These are phyloP conservation scores for Anser brachyrhynchus DNA, from an alignment of 2,113 vertebrate species.

Conservation along the genomic window DNA sequence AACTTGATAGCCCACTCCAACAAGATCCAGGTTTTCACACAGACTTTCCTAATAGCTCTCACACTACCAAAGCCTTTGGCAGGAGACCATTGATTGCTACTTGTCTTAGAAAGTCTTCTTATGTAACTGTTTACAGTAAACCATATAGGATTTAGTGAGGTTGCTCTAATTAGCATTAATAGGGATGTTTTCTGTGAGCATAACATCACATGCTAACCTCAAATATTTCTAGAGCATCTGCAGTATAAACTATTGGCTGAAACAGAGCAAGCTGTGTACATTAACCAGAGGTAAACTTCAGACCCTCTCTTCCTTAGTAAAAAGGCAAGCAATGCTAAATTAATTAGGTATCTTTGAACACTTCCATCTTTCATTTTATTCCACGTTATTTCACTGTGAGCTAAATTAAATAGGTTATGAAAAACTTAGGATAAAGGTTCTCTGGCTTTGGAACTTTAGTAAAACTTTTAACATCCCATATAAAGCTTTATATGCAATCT, in stretches of 20 bases:
- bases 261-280: neutral
- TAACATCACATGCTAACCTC: neutral
- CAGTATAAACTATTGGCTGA: neutral
- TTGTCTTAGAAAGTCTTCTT: neutral
- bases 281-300: neutral
- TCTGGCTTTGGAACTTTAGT: neutral
- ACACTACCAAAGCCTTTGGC: neutral
- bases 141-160: neutral
- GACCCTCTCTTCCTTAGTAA: neutral
- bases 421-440: neutral
- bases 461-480: neutral
- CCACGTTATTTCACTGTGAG: neutral
- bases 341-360: neutral
- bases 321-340: neutral
- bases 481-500: neutral
- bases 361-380: neutral
- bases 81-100: neutral
- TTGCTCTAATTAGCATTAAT: slow-evolving; percentile 39
- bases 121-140: slow-evolving; percentile 40
- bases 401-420: neutral
- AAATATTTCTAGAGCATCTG: slow-evolving; percentile 6
- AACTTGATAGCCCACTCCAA: neutral
- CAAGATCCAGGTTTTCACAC: neutral
- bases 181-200: neutral
- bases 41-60: neutral